A percentile compares a stretch with the other conserved stretches of the same genome.
These are phyloP conservation scores for Fabriciana adippe DNA, from an alignment of 2,888 invertebrate genomes.

Conservation along the genomic window DNA sequence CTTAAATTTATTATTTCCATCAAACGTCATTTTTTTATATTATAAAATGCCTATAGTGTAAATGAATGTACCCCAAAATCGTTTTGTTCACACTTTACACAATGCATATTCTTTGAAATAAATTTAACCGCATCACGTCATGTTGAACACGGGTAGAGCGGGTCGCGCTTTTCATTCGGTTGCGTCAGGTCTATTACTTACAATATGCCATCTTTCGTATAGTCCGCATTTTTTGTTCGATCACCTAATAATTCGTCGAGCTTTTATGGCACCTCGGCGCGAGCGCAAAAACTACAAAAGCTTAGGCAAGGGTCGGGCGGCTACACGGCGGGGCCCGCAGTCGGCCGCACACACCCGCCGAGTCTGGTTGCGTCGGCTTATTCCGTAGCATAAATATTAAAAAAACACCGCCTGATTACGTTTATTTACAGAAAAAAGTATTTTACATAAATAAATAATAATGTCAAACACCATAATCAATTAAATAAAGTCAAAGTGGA, in stretches of 20 bases:
- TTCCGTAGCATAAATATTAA: slow-evolving; percentile 25
- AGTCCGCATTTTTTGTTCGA: slow-evolving; percentile 69
- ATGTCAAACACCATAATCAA: slow-evolving; percentile 48
- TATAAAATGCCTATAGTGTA: slow-evolving; percentile 5
- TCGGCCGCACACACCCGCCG: slow-evolving; percentile 57
- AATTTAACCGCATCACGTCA: slow-evolving; percentile 70
- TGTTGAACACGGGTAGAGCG: slow-evolving; percentile 62
- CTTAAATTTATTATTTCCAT: background rate
- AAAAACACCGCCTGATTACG: slow-evolving; percentile 27
- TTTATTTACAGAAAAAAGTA: slow-evolving; percentile 36
- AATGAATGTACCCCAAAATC: slow-evolving; percentile 32
- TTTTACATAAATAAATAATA: slow-evolving; percentile 29
- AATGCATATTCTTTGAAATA: slow-evolving; percentile 64
- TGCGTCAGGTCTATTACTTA: slow-evolving; percentile 70
- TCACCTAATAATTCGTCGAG: slow-evolving; percentile 77
- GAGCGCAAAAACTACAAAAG: slow-evolving; percentile 82
- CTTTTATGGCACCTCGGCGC: slow-evolving; percentile 80
- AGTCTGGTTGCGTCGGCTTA: slow-evolving; percentile 43
- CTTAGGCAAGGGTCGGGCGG: slow-evolving; percentile 71
- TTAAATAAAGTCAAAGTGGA: slow-evolving; percentile 47
- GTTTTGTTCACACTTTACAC: slow-evolving; percentile 72
- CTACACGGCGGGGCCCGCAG: slow-evolving; percentile 50
- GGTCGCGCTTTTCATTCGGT: slow-evolving; percentile 58
- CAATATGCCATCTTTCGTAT: slow-evolving; percentile 69
- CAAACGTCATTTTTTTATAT: background rate